phyloP scores from a whole-genome alignment of 2,888 invertebrate genomes.

The Callyntrura sp. region DNA sequence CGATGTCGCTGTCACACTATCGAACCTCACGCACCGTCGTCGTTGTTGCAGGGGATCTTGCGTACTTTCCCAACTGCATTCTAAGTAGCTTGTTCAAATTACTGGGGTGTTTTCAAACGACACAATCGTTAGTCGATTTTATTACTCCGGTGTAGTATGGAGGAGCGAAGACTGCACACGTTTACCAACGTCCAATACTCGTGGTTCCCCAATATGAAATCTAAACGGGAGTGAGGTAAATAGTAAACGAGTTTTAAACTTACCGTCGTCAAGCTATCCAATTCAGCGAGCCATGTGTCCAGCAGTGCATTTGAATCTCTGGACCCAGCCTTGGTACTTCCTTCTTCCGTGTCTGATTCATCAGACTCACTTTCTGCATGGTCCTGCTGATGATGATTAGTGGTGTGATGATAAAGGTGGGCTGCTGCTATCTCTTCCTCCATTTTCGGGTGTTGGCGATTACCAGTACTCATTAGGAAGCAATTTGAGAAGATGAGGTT shows the following conservation, averaged over 20 bases:
- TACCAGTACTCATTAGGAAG: conserved; percentile 44
- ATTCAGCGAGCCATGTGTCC: conserved; percentile 82
- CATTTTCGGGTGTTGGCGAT: conserved; percentile 13
- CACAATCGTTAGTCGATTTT: no score
- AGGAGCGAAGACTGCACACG: no score
- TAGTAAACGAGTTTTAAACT: conserved; percentile 43
- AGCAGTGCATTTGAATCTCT: conserved; percentile 82
- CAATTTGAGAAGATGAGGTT: neutral
- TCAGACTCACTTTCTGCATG: conserved; percentile 82
- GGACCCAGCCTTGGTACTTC: conserved; percentile 70
- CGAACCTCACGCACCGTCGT: neutral
- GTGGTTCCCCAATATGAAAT: no score
- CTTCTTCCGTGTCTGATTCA: conserved; percentile 82
- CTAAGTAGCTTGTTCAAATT: conserved; percentile 9
- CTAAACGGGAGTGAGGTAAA: no score
- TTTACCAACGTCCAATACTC: no score
- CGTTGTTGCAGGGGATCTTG: neutral
- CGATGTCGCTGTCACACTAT: conserved; percentile 3
- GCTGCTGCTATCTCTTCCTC: neutral
- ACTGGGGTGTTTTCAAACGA: neutral
- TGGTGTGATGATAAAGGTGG: conserved; percentile 20
- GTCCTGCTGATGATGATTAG: conserved; percentile 52
- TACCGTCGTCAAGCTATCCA: conserved; percentile 83
- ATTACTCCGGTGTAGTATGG: no score
- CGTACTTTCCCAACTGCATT: conserved; percentile 19